Conservation (phyloP, 2,797 vertebrate genomes). For the Toxotes lorentzi region DNA sequence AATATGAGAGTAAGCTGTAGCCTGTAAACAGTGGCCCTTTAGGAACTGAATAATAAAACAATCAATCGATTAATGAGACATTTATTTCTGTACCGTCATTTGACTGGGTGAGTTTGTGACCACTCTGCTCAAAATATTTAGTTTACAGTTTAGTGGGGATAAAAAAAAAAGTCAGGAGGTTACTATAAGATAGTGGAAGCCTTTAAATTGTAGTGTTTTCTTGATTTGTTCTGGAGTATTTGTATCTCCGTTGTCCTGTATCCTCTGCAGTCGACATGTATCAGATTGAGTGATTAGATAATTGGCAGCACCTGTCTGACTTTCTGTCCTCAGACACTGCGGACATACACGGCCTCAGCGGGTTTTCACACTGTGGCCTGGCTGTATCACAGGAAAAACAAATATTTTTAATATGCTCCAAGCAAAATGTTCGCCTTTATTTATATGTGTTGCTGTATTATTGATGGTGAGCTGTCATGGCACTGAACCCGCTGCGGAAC, state of each 20-base stretch:
- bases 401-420: constrained; percentile 52
- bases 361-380: neutral
- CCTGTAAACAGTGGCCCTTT: neutral
- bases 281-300: constrained; percentile 48
- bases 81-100: neutral
- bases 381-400: neutral
- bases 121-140: neutral
- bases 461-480: constrained; percentile 48
- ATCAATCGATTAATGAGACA: neutral
- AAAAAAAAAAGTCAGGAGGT: neutral
- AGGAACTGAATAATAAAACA: neutral
- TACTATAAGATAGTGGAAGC: no score
- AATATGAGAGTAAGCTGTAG: neutral
- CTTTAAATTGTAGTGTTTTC: neutral
- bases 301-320: constrained; percentile 66
- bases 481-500: neutral
- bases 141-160: no score
- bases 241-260: neutral
- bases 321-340: neutral
- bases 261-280: neutral
- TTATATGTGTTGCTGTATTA: constrained; percentile 46
- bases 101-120: neutral
- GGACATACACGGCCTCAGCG: neutral
- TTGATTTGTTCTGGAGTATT: neutral
- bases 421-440: constrained; percentile 9